A percentile compares a stretch with the other conserved stretches of the same genome.
These are phyloP conservation scores for Hypsibius dujardini DNA, from an alignment of 1,140 invertebrate species.

Conservation along the genomic window DNA sequence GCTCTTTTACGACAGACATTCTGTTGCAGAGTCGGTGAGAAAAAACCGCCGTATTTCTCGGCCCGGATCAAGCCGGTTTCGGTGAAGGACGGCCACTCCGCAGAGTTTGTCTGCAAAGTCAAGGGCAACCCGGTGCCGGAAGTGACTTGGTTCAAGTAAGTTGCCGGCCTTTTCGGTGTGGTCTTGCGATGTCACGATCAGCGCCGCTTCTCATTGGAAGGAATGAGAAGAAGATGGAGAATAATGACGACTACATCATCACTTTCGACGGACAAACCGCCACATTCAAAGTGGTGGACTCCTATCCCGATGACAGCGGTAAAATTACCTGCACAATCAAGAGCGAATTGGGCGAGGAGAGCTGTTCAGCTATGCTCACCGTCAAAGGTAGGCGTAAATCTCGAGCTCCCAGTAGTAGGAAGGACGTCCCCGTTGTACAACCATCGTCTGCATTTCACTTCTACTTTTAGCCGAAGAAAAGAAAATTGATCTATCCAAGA, in stretches of 20 bases:
- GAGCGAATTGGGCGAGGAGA: slow-evolving; percentile 63
- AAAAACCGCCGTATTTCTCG: slow-evolving; percentile 12
- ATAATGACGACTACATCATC: slow-evolving; percentile 47
- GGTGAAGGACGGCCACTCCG: slow-evolving; percentile 30
- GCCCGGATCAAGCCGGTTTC: not conserved
- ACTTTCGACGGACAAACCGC: slow-evolving; percentile 63
- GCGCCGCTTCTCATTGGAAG: slow-evolving; percentile 27
- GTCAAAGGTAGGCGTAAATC: slow-evolving; percentile 38
- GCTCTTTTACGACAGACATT: too few relatives aligned
- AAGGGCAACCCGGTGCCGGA: slow-evolving; percentile 44
- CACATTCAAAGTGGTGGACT: slow-evolving; percentile 49
- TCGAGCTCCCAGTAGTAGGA: not conserved
- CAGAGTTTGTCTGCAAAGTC: slow-evolving; percentile 54
- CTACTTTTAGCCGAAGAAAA: slow-evolving; percentile 22
- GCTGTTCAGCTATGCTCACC: slow-evolving; percentile 53
- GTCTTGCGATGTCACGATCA: too few relatives aligned
- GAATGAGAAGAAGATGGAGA: slow-evolving; percentile 50
- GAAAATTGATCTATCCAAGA: slow-evolving; percentile 23
- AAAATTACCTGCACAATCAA: slow-evolving; percentile 58
- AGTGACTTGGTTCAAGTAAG: slow-evolving; percentile 63
- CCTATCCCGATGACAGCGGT: slow-evolving; percentile 49
- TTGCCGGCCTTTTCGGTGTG: slow-evolving; percentile 15
- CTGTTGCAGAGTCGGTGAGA: too few relatives aligned
- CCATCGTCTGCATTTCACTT: not conserved
- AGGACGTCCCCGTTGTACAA: too few relatives aligned